Conservation (phyloP, 2,888 invertebrate species). For the Plagodis dolabraria region DNA sequence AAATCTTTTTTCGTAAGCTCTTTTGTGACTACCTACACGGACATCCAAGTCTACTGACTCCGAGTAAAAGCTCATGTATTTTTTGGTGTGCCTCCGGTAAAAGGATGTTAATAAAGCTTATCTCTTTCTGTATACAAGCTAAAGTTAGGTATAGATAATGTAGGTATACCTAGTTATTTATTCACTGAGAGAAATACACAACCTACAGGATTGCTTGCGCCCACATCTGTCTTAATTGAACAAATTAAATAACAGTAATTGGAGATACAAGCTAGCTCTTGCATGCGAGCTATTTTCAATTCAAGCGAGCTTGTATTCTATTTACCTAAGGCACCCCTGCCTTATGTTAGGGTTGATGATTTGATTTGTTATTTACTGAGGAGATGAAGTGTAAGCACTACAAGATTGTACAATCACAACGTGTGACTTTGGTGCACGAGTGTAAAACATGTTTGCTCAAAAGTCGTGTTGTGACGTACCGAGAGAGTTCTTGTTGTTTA, state of each 20-base stretch:
- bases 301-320: not conserved
- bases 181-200: not conserved
- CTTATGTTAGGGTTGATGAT: no score
- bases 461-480: no score
- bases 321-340: no score
- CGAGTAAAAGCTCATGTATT: slow-evolving; percentile 8
- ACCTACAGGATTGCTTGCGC: not conserved
- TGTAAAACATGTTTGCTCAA: no score
- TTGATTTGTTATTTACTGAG: no score
- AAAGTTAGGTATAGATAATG: not conserved
- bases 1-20: not conserved
- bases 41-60: not conserved
- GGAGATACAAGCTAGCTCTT: not conserved
- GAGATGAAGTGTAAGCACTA: no score
- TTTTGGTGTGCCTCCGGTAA: slow-evolving; percentile 2
- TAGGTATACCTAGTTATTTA: not conserved
- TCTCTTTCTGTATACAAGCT: not conserved
- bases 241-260: not conserved
- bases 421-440: no score
- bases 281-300: not conserved
- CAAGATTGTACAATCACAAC: no score
- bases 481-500: no score
- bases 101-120: slow-evolving; percentile 4
- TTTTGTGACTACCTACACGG: not conserved
- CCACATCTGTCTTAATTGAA: not conserved